Evolutionary conservation across 2,113 vertebrate genomes (phyloP).

Genomic region (Hydrolagus affinis): DNA sequence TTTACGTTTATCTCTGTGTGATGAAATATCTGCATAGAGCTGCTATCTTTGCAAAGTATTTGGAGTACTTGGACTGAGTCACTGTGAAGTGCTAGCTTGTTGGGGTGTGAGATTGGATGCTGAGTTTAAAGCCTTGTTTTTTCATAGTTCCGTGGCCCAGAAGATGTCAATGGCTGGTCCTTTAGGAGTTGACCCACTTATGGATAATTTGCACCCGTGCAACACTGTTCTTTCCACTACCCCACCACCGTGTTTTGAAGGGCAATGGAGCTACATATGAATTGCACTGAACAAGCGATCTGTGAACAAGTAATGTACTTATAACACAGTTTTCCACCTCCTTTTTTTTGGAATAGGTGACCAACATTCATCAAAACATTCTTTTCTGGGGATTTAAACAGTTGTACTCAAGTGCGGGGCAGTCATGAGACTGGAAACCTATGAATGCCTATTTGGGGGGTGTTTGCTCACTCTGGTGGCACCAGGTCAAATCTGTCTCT

Average conservation of each 20-base stretch:
- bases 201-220: neutral
- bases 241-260: neutral
- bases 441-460: no score
- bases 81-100: neutral
- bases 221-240: neutral
- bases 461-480: no score
- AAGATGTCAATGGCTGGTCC: neutral
- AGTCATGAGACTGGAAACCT: no score
- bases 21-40: slow-evolving; percentile 5
- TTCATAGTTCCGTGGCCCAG: neutral
- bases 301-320: neutral
- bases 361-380: no score
- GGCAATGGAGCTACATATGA: neutral
- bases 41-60: neutral
- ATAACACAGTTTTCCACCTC: neutral
- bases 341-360: no score
- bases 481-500: no score
- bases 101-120: slow-evolving; percentile 15
- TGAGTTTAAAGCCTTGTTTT: slow-evolving; percentile 9
- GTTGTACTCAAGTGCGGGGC: no score
- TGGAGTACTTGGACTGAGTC: neutral
- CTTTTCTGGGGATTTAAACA: no score
- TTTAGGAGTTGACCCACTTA: neutral
- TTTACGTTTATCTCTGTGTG: slow-evolving; percentile 10
- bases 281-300: neutral